Evolutionary conservation across 2,797 vertebrate species (phyloP), one percentile per base, ranked within the genome.

Genomic region (Myoxocephalus aenaeus): DNA sequence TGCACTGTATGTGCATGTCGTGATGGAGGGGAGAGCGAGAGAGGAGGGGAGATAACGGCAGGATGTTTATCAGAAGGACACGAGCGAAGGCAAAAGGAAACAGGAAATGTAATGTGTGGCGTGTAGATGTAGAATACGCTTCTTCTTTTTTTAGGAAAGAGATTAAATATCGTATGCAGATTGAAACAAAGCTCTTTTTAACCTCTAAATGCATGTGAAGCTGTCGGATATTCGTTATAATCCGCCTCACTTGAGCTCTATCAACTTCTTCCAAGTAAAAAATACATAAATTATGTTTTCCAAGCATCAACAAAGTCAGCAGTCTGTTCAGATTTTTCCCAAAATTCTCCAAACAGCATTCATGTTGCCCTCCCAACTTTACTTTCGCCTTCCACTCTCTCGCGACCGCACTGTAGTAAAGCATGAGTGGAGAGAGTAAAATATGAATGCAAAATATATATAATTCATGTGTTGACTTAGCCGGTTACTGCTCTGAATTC

Each of bases 391-490:
- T 53, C 57, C 46, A 54, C 25, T 56, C 27, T 5, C 51, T 69
- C 27, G 2, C 34, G 53, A 11, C 54, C 11, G 3, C 6, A 20
- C 42, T 29, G 56, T n/a, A 20, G 57, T 14, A 58, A 32, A 25
- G 15, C 36, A 48, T 42, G 65, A 65, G 15, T 46, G 27, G 17
- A 70, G 27, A 1, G 13, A 73, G 68, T 54, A 10, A 79, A 73
- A 56, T 14, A 50, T 46, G 27, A 75, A 58, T 72, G n/a, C 64
- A 81, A 29, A 14, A 50, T 1, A 65, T 80, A 32, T 57, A 65
- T 22, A 48, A 80, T 79, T 76, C 20, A 75, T 74, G 62, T 72
- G 63, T 53, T 70, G 70, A 29, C 62, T 34, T 12, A 6, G 5
- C 27, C 5, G 11, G 32, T 4, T 4, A 25, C 63, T 76, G n/a